Percentiles rank a stretch among this genome's conserved stretches.
Evolutionary conservation across 2,113 vertebrate genomes (phyloP).

Genomic region (Pontoporia blainvillei): DNA sequence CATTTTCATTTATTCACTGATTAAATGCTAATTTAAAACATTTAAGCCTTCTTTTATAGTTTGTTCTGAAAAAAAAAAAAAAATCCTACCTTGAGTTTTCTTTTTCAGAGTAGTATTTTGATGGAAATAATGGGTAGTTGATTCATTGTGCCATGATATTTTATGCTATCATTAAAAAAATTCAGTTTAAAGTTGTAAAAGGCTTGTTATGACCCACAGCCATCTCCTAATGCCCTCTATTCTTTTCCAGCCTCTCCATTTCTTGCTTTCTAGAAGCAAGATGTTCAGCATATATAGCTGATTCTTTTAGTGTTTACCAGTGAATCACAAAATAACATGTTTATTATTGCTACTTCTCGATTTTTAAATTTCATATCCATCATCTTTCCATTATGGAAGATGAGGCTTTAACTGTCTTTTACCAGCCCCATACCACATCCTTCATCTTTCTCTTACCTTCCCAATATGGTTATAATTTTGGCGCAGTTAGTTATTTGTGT

Average conservation of each 20-base stretch:
- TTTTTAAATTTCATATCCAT: neutral
- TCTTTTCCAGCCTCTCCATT: neutral
- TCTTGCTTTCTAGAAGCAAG: neutral
- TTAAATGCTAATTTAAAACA: conserved; percentile 11
- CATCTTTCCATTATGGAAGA: neutral
- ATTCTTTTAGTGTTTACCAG: neutral
- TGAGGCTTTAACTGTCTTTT: neutral
- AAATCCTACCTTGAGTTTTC: neutral
- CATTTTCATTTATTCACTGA: neutral
- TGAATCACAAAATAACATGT: neutral
- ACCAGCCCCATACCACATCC: no score
- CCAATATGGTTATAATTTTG: neutral
- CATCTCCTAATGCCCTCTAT: neutral
- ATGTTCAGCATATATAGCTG: neutral
- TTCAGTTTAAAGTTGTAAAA: neutral
- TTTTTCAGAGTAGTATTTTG: neutral
- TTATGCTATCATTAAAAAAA: neutral
- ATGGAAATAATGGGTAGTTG: neutral
- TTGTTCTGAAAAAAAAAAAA: neutral
- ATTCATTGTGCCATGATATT: neutral
- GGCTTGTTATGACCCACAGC: neutral
- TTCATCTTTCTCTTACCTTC: neutral
- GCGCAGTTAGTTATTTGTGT: neutral
- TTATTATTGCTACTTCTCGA: neutral
- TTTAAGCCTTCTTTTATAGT: neutral